Evolutionary conservation across 2,888 invertebrate genomes (phyloP).

Genomic region (Tanytarsus gracilentus): DNA sequence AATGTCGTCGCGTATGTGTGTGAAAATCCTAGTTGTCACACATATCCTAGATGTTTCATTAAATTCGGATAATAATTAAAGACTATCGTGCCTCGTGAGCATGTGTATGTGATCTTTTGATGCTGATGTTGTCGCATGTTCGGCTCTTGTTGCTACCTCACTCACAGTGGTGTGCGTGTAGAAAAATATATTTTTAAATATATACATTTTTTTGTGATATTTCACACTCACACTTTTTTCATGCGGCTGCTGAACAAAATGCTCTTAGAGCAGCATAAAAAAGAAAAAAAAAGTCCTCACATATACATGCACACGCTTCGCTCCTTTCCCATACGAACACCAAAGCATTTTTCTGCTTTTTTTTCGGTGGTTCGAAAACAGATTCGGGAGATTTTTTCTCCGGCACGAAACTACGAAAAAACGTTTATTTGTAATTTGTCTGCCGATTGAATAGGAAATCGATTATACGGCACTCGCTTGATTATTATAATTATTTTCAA

Average conservation of each 20-base stretch:
- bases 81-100: too few species aligned
- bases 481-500: slow-evolving; percentile 29
- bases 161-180: background rate
- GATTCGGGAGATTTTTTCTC: slow-evolving; percentile 17
- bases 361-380: slow-evolving; percentile 22
- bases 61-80: too few species aligned
- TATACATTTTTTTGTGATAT: background rate
- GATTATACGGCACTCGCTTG: slow-evolving; percentile 27
- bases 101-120: background rate
- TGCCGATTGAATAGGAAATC: slow-evolving; percentile 29
- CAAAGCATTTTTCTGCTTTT: background rate
- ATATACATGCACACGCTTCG: background rate
- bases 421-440: slow-evolving; percentile 29
- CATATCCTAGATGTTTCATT: too few species aligned
- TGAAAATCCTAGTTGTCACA: too few species aligned
- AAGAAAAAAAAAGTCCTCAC: slow-evolving; percentile 11
- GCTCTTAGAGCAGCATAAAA: background rate
- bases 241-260: background rate
- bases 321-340: slow-evolving; percentile 15
- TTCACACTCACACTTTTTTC: background rate
- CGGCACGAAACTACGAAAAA: slow-evolving; percentile 13
- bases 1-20: too few species aligned
- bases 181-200: background rate
- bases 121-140: background rate
- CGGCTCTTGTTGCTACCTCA: background rate